These are phyloP conservation scores for Diprion similis DNA, from an alignment of 1,140 invertebrate species.

Conservation along the genomic window DNA sequence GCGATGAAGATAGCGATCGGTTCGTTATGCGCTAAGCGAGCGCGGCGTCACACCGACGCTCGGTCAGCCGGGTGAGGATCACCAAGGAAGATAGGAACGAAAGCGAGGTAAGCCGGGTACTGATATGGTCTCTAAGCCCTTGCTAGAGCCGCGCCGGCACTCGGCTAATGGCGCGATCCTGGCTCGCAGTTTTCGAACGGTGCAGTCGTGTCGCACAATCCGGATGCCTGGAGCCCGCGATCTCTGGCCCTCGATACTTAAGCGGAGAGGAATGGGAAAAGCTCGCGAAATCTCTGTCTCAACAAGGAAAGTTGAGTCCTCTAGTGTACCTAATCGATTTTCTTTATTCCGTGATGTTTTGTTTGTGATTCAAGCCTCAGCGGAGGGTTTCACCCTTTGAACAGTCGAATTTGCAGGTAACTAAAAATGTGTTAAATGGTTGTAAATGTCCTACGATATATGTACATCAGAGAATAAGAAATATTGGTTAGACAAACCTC, in stretches of 20 bases:
- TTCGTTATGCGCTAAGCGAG: slow-evolving; percentile 39
- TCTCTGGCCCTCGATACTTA: no score
- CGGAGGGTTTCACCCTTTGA: no score
- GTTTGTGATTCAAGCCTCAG: not conserved
- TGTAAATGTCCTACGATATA: no score
- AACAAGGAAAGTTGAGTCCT: not conserved
- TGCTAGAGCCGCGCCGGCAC: slow-evolving; percentile 19
- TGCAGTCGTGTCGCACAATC: not conserved
- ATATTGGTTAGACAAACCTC: no score
- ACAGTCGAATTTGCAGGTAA: no score
- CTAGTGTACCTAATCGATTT: not conserved
- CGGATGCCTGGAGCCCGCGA: no score
- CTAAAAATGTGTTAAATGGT: no score
- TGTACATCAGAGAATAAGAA: no score
- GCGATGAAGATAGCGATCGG: slow-evolving; percentile 52
- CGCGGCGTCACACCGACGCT: not conserved
- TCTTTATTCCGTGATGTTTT: slow-evolving; percentile 15
- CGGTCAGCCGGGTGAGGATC: slow-evolving; percentile 31
- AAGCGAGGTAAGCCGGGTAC: slow-evolving; percentile 40
- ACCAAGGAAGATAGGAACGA: slow-evolving; percentile 43
- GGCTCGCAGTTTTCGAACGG: not conserved
- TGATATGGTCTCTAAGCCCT: slow-evolving; percentile 48
- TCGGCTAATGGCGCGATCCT: slow-evolving; percentile 39
- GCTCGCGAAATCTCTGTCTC: not conserved
- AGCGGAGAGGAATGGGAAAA: not conserved